These are phyloP conservation scores for Drosophila eohydei DNA, from an alignment of 2,888 invertebrate genomes.

Conservation along the genomic window DNA sequence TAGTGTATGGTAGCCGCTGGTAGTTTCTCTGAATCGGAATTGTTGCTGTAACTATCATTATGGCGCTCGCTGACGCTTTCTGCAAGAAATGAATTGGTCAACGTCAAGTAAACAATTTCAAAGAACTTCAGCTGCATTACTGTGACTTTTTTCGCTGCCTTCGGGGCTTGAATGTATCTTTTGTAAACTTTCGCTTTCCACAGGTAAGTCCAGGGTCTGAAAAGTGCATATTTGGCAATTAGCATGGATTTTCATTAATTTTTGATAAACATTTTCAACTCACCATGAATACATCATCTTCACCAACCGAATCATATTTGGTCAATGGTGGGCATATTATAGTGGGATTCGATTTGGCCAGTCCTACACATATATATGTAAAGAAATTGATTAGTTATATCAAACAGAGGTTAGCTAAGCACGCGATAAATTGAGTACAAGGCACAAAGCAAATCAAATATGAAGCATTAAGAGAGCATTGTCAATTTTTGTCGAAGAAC, in stretches of 20 bases:
- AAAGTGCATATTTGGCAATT: constrained; percentile 13
- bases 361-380: constrained; percentile 86
- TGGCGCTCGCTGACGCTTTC: constrained; percentile 83
- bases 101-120: background rate
- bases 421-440: constrained; percentile 4
- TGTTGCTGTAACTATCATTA: constrained; percentile 73
- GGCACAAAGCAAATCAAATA: constrained; percentile 69
- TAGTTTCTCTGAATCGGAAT: constrained; percentile 80
- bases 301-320: constrained; percentile 90
- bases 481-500: constrained; percentile 29
- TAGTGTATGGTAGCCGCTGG: constrained; percentile 87
- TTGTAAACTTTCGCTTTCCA: constrained; percentile 89
- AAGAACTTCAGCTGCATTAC: constrained; percentile 59
- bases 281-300: constrained; percentile 98
- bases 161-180: constrained; percentile 90
- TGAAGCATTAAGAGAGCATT: constrained; percentile 40
- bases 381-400: constrained; percentile 15
- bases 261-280: constrained; percentile 66
- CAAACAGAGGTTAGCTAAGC: background rate
- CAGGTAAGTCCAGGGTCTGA: constrained; percentile 94
- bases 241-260: background rate
- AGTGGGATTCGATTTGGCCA: constrained; percentile 90
- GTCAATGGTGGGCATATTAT: constrained; percentile 84
- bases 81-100: constrained; percentile 35
- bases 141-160: constrained; percentile 85